phyloP scores from a whole-genome alignment of 2,113 vertebrate species.

The Axis porcinus region DNA sequence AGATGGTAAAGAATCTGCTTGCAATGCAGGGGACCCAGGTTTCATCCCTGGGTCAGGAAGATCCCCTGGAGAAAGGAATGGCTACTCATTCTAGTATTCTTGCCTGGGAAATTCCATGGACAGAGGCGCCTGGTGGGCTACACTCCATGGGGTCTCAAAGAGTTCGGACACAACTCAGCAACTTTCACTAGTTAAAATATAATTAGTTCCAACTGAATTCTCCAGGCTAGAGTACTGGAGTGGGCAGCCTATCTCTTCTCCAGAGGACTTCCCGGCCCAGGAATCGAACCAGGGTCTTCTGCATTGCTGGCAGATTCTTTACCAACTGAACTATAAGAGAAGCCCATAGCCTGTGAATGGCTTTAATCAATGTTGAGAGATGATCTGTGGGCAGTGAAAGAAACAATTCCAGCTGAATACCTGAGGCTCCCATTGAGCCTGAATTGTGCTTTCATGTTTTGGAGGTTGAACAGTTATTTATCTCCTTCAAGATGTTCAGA shows the following conservation, averaged over 20 bases:
- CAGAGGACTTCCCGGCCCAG: neutral
- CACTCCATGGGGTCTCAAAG: neutral
- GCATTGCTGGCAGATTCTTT: neutral
- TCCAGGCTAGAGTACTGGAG: neutral
- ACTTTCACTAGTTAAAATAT: conserved; percentile 18
- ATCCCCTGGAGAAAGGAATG: neutral
- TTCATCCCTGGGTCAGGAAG: neutral
- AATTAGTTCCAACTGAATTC: neutral
- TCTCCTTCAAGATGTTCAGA: neutral
- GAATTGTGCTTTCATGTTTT: neutral
- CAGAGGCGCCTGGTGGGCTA: neutral
- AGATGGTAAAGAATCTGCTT: neutral
- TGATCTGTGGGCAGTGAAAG: neutral
- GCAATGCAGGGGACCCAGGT: neutral
- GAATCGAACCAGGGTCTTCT: neutral
- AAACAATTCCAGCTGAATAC: neutral
- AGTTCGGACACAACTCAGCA: rapidly evolving
- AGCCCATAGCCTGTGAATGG: neutral
- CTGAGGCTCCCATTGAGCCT: neutral
- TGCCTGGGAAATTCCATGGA: neutral
- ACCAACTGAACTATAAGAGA: neutral
- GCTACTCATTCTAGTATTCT: neutral
- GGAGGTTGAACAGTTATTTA: neutral
- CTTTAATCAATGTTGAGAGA: neutral
- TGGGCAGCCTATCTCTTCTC: neutral